Evolutionary conservation across 2,888 invertebrate genomes (phyloP), one percentile per base, ranked within the genome.

Genomic region (Hololepta plana): DNA sequence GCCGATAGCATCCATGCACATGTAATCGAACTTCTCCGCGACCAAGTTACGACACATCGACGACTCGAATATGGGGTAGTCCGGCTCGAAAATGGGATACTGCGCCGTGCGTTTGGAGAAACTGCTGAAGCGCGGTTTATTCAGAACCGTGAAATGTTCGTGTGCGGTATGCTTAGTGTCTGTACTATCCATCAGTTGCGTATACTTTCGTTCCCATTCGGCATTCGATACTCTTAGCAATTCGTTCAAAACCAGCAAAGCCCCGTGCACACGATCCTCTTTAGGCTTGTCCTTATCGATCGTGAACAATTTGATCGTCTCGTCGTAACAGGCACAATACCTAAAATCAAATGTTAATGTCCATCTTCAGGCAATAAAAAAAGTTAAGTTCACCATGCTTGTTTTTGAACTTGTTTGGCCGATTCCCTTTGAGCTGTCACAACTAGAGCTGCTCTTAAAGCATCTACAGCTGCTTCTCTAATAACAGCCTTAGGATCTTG

Each of bases 341-440:
- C 60, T 60, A 29, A 19, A 39, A 34, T 32, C 19, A 27, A 24
- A 17, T 7, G 8, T 6, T 14, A 9, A 8, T 14, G 9, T 10
- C 7, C 11, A 24, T 10, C 7, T 14, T 24, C 7, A 10, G 7
- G 14, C 6, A 7, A 15, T 10, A 15, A 24, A 24, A 10, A 9
- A 24, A 24, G 7, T 17, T 6, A 17, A 6, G 7, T 53, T 43
- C 60, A 72, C 88, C 91, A 93, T 38, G 74, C 75, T 1, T 84
- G 79, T 46, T 77, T 81, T 38, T 82, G 79, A 20, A 77, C 76
- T 47, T 90, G 88, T 49, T 87, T 90, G 0, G 84, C 79, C n/a
- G 81, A 80, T 59, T 98, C 98, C 32, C 98, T 65, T 47, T 95
- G 95, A 2, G 93, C 80, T 1, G 90, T 93, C 1, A 96, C 90